These are phyloP conservation scores for Ascaphus truei DNA, from an alignment of 2,113 vertebrate species.

Conservation along the genomic window DNA sequence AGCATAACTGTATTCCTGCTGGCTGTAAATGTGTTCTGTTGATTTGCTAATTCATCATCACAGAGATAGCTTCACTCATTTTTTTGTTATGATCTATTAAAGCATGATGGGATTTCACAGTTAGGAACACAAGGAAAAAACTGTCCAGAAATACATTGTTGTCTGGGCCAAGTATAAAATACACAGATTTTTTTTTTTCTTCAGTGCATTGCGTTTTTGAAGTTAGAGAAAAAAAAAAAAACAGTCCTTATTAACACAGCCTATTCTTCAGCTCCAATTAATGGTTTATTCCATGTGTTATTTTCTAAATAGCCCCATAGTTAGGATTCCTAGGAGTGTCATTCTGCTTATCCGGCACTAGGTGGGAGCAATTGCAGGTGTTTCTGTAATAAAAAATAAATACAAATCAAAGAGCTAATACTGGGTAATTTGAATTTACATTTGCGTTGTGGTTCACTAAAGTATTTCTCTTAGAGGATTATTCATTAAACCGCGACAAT, in stretches of 20 bases:
- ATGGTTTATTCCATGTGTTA: background rate
- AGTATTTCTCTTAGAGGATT: too few relatives aligned
- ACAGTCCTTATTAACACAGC: background rate
- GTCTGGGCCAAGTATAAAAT: background rate
- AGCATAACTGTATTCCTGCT: conserved; percentile 5
- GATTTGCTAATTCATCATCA: conserved; percentile 12
- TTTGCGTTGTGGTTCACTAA: too few relatives aligned
- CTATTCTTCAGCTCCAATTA: background rate
- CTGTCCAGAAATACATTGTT: background rate
- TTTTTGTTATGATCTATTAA: conserved; percentile 12
- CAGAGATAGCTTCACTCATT: background rate
- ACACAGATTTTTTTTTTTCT: background rate
- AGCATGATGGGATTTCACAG: conserved; percentile 19
- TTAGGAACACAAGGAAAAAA: background rate
- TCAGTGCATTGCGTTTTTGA: too few relatives aligned
- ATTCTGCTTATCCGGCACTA: background rate
- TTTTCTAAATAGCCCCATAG: background rate
- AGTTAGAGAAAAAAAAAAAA: too few relatives aligned
- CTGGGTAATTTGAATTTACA: too few relatives aligned
- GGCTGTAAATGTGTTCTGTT: background rate
- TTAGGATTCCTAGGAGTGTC: background rate
- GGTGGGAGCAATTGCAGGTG: background rate
- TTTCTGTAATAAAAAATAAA: too few relatives aligned
- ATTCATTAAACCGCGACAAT: too few relatives aligned
- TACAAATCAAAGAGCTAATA: too few relatives aligned